A percentile compares a stretch with the other conserved stretches of the same genome.
phyloP scores from a whole-genome alignment of 2,113 vertebrate genomes.

The Charadrius vociferus region DNA sequence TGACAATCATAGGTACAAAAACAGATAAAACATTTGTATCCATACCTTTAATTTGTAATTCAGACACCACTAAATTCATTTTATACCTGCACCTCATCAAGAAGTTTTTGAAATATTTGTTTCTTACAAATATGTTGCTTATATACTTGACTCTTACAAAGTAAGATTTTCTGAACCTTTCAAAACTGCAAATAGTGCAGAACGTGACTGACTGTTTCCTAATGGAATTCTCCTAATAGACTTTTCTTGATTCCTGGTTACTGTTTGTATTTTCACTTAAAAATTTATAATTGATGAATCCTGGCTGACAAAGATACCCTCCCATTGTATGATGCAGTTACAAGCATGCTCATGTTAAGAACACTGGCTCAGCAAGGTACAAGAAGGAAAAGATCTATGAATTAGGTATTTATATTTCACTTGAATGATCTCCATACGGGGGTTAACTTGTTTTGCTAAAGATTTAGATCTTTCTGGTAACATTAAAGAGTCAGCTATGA shows the following conservation, averaged over 20 bases:
- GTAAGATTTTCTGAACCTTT: background rate
- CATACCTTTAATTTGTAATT: background rate
- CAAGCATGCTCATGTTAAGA: background rate
- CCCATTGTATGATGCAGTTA: background rate
- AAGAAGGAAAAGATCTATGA: background rate
- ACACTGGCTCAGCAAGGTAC: background rate
- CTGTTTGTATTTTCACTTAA: background rate
- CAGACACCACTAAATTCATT: background rate
- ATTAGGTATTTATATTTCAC: background rate
- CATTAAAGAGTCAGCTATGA: background rate
- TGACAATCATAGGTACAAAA: background rate
- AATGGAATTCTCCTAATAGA: background rate
- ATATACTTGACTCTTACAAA: background rate
- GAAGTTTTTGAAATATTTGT: background rate
- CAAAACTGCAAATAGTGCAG: background rate
- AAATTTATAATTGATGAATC: background rate
- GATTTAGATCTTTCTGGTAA: background rate
- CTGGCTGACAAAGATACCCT: background rate
- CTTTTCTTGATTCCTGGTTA: background rate
- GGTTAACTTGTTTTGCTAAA: background rate
- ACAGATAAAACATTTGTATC: background rate
- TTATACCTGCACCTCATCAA: background rate
- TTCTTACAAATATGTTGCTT: background rate
- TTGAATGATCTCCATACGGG: background rate
- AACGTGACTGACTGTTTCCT: background rate